A percentile compares a stretch with the other conserved stretches of the same genome.
Conservation (phyloP, 2,888 invertebrate genomes). For the Mycalesis mineus region DNA sequence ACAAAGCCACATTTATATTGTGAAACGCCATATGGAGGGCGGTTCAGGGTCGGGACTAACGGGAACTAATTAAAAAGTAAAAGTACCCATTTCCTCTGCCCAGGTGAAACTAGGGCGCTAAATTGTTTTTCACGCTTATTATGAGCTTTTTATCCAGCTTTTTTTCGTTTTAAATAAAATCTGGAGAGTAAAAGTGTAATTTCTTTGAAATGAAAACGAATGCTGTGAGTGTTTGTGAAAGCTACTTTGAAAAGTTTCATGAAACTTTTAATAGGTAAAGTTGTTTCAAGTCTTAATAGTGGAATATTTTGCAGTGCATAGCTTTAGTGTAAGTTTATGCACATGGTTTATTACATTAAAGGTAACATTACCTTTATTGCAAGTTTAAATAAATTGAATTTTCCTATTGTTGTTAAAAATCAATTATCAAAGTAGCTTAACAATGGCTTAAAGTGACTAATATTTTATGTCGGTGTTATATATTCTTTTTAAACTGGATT, state of each 20-base stretch:
- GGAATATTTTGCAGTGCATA: no score
- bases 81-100: conserved; percentile 23
- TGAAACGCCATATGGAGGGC: conserved; percentile 10
- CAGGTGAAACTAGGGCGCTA: conserved; percentile 22
- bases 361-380: no score
- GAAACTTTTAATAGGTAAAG: background rate
- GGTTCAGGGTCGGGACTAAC: conserved; percentile 21
- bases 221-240: background rate
- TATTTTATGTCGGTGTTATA: no score
- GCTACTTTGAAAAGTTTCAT: background rate
- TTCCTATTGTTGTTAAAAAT: no score
- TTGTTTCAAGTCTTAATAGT: no score
- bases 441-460: no score
- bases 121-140: conserved; percentile 26
- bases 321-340: no score
- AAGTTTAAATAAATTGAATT: no score
- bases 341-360: no score
- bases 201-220: conserved; percentile 5
- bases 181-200: background rate
- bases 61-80: conserved; percentile 28
- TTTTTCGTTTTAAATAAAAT: background rate
- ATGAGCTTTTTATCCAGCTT: conserved; percentile 11
- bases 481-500: no score
- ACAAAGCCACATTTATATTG: conserved; percentile 13
- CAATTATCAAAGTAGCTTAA: no score